Evolutionary conservation across 2,888 invertebrate genomes (phyloP).

Genomic region (Crematogaster levior): DNA sequence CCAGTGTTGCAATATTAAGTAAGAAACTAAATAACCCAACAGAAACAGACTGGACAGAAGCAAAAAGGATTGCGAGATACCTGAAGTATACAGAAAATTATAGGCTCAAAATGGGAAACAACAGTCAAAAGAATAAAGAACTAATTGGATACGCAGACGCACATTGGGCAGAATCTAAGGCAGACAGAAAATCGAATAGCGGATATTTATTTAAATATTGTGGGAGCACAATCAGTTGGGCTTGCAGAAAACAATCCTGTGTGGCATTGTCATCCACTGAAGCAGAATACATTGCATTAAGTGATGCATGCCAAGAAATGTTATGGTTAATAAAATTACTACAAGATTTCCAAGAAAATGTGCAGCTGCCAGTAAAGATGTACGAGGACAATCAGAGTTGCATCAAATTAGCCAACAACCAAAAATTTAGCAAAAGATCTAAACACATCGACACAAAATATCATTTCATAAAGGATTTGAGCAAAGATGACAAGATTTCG

Average conservation of each 20-base stretch:
- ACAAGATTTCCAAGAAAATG: background rate
- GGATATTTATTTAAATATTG: conserved; percentile 26
- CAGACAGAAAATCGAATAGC: background rate
- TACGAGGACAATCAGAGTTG: conserved; percentile 39
- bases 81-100: background rate
- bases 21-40: background rate
- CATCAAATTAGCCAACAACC: conserved; percentile 2
- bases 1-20: background rate
- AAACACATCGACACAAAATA: conserved; percentile 32
- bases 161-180: background rate
- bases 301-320: conserved; percentile 14
- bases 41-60: background rate
- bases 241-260: conserved; percentile 19
- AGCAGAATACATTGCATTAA: conserved; percentile 8
- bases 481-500: background rate
- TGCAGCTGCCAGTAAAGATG: background rate
- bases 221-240: conserved; percentile 24
- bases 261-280: conserved; percentile 15
- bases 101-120: background rate
- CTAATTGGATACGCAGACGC: background rate
- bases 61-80: background rate
- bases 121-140: background rate
- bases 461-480: conserved; percentile 20
- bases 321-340: conserved; percentile 4
- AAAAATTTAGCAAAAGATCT: conserved; percentile 19